These are phyloP conservation scores for Poecilia wingei DNA, from an alignment of 2,797 vertebrate species.

Conservation along the genomic window DNA sequence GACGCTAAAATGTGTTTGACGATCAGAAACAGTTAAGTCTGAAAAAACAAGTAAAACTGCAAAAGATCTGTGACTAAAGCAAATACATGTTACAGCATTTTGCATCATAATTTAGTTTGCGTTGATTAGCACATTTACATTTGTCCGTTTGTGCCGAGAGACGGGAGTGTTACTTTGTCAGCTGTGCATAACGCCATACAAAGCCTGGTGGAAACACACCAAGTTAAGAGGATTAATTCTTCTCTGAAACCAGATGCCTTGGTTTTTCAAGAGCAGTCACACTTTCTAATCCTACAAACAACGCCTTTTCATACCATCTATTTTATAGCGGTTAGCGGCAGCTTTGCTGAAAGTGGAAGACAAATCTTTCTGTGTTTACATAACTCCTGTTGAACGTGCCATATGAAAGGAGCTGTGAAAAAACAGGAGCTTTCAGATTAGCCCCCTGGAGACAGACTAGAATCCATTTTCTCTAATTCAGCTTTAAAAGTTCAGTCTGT, in stretches of 20 bases:
- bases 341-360: conserved; percentile 32
- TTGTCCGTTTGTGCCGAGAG: conserved; percentile 9
- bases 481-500: conserved; percentile 39
- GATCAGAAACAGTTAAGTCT: neutral
- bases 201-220: conserved; percentile 18
- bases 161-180: conserved; percentile 17
- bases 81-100: neutral
- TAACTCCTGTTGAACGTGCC: conserved; percentile 20
- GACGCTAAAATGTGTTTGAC: neutral
- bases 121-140: conserved; percentile 1
- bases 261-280: conserved; percentile 30
- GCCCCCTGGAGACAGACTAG: conserved; percentile 16
- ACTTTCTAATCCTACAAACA: conserved; percentile 41
- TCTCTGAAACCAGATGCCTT: conserved; percentile 33
- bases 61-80: neutral
- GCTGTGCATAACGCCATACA: conserved; percentile 24
- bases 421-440: conserved; percentile 29
- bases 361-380: conserved; percentile 31
- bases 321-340: conserved; percentile 7
- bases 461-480: conserved; percentile 49
- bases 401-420: conserved; percentile 29
- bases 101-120: neutral
- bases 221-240: conserved; percentile 44
- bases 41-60: neutral
- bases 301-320: conserved; percentile 21